These are phyloP conservation scores for Petrosia ficiformis DNA, from an alignment of 37 sponge, comb jelly and placozoan genomes.

Conservation along the genomic window DNA sequence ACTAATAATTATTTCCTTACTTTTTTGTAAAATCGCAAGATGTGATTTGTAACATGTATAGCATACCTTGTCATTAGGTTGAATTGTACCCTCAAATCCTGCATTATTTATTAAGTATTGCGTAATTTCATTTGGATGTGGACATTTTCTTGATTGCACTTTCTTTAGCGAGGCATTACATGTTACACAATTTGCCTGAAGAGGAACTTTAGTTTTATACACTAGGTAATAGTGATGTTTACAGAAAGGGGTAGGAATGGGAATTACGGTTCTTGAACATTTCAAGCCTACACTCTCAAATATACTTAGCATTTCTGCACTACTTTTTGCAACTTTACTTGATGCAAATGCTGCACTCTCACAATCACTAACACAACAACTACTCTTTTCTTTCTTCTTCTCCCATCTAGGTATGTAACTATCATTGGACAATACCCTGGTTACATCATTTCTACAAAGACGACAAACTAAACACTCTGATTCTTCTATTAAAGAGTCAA, in stretches of 20 bases:
- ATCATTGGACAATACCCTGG: too few species aligned
- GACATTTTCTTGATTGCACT: background rate
- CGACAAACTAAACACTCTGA: too few species aligned
- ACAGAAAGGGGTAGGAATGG: constrained; percentile 4
- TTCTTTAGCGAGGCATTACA: background rate
- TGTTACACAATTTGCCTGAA: background rate
- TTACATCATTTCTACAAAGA: too few species aligned
- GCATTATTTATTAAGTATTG: background rate
- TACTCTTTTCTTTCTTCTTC: too few species aligned
- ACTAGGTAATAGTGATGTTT: background rate
- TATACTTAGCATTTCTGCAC: too few species aligned
- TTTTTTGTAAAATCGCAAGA: constrained; percentile 2
- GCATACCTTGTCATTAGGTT: constrained; percentile 1
- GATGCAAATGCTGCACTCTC: too few species aligned
- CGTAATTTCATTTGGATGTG: background rate
- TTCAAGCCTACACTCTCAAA: too few species aligned
- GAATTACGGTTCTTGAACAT: too few species aligned
- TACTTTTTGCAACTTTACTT: too few species aligned
- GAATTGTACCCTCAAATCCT: background rate
- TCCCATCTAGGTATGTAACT: too few species aligned
- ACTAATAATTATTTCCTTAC: background rate
- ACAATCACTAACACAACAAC: too few species aligned
- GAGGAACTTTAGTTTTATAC: background rate
- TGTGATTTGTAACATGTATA: constrained; percentile 10
- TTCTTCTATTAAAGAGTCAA: too few species aligned